Conservation (phyloP, 2,888 invertebrate species). For the Yponomeuta evonymella region DNA sequence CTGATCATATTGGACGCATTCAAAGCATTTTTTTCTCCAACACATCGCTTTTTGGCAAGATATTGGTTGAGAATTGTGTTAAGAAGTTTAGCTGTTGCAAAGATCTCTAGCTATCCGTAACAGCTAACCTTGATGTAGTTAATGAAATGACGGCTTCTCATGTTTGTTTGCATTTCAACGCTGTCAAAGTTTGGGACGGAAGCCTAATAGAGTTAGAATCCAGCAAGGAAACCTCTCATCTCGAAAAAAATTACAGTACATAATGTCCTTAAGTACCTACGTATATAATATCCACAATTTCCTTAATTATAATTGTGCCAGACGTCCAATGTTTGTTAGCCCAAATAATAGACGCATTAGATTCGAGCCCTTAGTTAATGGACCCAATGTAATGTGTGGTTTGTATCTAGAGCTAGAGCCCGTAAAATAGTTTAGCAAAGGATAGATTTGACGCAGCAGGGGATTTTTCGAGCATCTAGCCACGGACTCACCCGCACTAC, state of each 20-base stretch:
- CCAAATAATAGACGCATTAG: not conserved
- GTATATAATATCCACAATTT: not conserved
- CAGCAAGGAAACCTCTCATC: not conserved
- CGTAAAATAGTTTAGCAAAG: not conserved
- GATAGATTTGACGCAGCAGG: constrained; percentile 9
- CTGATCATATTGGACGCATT: constrained; percentile 64
- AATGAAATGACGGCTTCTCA: constrained; percentile 52
- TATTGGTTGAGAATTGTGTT: constrained; percentile 41
- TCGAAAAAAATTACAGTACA: not conserved
- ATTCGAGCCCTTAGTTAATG: not conserved
- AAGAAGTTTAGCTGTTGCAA: constrained; percentile 60
- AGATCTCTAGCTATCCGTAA: constrained; percentile 30
- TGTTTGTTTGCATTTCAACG: constrained; percentile 55
- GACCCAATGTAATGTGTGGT: constrained; percentile 14
- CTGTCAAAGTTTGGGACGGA: not conserved
- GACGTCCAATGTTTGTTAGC: not conserved
- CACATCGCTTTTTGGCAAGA: constrained; percentile 70
- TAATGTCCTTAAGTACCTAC: too few species aligned
- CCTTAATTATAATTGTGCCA: not conserved
- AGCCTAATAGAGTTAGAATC: not conserved
- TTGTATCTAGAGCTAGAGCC: constrained; percentile 23
- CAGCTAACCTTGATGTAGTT: constrained; percentile 59
- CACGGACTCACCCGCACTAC: constrained; percentile 48
- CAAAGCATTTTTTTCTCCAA: constrained; percentile 55
- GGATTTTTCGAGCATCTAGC: constrained; percentile 23